Conservation (phyloP, 1,140 invertebrate species). For the Orius insidiosus region DNA sequence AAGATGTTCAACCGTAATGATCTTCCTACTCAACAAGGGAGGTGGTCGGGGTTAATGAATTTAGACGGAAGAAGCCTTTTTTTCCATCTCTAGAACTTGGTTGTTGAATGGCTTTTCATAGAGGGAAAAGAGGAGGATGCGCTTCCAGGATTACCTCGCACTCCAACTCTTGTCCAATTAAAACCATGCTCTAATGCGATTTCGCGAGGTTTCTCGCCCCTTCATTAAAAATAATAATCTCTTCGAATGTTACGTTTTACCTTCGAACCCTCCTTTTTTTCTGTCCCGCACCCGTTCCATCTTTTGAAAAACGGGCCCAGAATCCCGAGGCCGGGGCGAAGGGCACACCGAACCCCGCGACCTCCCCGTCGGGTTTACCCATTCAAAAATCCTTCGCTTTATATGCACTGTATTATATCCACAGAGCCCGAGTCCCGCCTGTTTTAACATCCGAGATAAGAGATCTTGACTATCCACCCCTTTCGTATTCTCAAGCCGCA, state of each 20-base stretch:
- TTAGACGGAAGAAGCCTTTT: slow-evolving; percentile 5
- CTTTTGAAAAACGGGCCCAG: not conserved
- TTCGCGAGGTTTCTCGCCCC: slow-evolving; percentile 6
- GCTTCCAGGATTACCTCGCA: not conserved
- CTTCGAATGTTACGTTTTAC: slow-evolving; percentile 4
- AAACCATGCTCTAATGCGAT: slow-evolving; percentile 6
- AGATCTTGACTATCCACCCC: no score
- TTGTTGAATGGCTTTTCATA: slow-evolving; percentile 5
- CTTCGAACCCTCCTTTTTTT: not conserved
- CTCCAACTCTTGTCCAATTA: slow-evolving; percentile 7
- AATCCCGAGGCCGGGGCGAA: not conserved
- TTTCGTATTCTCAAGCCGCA: no score
- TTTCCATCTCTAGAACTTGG: not conserved
- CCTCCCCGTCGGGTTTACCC: no score
- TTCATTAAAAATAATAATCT: slow-evolving; percentile 10
- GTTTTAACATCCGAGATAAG: no score
- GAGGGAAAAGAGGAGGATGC: not conserved
- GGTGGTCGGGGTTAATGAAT: slow-evolving; percentile 5
- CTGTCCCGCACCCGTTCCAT: not conserved
- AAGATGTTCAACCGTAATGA: slow-evolving; percentile 1
- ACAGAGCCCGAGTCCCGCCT: not conserved
- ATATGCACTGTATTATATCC: slow-evolving; percentile 4
- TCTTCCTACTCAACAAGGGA: not conserved
- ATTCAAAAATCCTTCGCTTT: not conserved
- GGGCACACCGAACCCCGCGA: not conserved